phyloP scores from a whole-genome alignment of 2,888 invertebrate species.

The Napeogenes sylphis region DNA sequence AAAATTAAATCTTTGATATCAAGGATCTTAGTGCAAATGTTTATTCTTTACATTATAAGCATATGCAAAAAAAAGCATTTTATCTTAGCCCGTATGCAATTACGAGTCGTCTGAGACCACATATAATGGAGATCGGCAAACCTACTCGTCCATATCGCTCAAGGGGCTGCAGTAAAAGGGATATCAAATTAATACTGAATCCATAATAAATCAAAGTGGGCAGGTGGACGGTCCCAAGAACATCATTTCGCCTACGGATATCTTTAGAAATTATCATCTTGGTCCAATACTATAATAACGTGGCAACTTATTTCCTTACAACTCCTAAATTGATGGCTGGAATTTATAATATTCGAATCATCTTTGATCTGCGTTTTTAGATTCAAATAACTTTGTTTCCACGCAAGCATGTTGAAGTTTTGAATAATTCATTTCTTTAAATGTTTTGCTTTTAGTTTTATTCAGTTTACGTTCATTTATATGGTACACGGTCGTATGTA shows the following conservation, averaged over 20 bases:
- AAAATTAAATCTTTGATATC: too few relatives aligned
- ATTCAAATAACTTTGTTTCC: conserved; percentile 10
- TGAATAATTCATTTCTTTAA: conserved; percentile 2
- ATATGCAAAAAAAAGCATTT: conserved; percentile 62
- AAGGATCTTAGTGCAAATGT: conserved; percentile 7
- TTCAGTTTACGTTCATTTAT: not conserved
- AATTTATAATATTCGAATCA: conserved; percentile 53
- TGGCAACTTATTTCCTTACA: conserved; percentile 32
- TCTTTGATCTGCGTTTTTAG: conserved; percentile 36
- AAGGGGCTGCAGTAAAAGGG: conserved; percentile 74
- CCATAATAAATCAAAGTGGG: conserved; percentile 76
- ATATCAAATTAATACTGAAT: conserved; percentile 78
- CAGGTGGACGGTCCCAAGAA: conserved; percentile 72
- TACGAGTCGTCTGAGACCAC: conserved; percentile 70
- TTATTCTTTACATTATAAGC: conserved; percentile 35
- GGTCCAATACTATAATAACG: conserved; percentile 39
- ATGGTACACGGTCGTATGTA: not conserved
- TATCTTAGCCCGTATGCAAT: conserved; percentile 72
- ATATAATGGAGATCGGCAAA: conserved; percentile 69
- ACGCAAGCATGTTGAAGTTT: conserved; percentile 2
- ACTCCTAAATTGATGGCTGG: conserved; percentile 40
- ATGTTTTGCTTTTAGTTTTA: not conserved
- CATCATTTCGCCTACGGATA: conserved; percentile 71
- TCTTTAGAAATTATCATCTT: conserved; percentile 71
- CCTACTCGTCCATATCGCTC: conserved; percentile 67